A percentile compares a stretch with the other conserved stretches of the same genome.
Conservation (phyloP, 2,113 vertebrate species). For the Hippocampus abdominalis region DNA sequence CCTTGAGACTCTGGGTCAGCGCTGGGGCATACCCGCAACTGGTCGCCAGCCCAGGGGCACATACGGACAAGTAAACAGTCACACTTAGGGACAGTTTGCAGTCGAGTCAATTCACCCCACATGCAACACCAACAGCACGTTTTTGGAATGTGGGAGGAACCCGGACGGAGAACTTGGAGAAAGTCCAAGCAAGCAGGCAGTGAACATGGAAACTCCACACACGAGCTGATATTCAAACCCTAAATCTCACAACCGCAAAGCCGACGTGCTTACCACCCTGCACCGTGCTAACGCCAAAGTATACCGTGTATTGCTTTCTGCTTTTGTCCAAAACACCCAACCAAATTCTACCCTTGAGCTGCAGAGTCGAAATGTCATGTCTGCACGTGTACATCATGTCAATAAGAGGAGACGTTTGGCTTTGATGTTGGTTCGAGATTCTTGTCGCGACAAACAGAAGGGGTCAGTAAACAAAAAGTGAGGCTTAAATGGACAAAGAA, state of each 20-base stretch:
- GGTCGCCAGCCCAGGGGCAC: background rate
- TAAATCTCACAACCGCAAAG: background rate
- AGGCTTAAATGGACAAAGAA: constrained; percentile 26
- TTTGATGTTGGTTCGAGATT: background rate
- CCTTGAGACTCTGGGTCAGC: background rate
- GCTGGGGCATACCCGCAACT: background rate
- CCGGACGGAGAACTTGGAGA: background rate
- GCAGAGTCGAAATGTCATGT: background rate
- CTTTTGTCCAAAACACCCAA: background rate
- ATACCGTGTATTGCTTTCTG: background rate
- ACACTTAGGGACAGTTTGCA: background rate
- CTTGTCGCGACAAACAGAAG: constrained; percentile 10
- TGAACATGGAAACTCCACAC: background rate
- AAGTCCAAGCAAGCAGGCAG: background rate
- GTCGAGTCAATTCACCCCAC: background rate
- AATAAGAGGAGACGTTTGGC: background rate
- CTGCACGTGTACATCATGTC: background rate
- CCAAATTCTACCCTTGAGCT: background rate
- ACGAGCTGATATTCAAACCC: background rate
- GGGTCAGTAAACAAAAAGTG: constrained; percentile 5
- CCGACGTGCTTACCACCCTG: background rate
- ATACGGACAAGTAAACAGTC: background rate
- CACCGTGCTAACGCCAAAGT: background rate
- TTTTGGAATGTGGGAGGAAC: background rate
- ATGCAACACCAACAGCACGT: background rate